Base-by-base conservation (phyloP, 1,140 invertebrate genomes). In the Drosophila lowei region DNA sequence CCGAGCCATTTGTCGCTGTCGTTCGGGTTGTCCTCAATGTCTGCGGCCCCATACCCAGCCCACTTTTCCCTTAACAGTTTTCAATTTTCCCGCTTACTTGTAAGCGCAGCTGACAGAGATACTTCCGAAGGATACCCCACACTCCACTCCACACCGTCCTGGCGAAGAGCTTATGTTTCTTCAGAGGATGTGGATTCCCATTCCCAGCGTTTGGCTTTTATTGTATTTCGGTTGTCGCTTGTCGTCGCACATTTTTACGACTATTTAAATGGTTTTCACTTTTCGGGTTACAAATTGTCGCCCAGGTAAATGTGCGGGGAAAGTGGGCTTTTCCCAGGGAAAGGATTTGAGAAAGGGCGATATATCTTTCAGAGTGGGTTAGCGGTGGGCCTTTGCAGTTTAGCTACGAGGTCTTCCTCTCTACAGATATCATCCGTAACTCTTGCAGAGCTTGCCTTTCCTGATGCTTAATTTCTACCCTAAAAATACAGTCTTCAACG, bases 231-330 rank as follows among this genome's bases (percentile, higher is more conserved):
- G 74, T 61, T 13, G 34, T 38, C 75, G 75, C 75, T 65, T 77
- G 75, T 77, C 72, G 56, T 56, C 72, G 75, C 66, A 76, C 68
- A 76, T 77, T 79, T 79, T 77, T 79, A 79, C 68, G 76, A 72
- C 68, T 60, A 60, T 79, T 77, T 79, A 76, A 79, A 79, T 79
- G 73, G 68, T 63, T 78, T 78, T 65, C 66, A 60, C 75, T 55
- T 66, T 76, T 72, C 62, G 55, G 49, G 34, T 58, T 63, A 57
- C 67, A 72, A 76, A 65, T 76, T 76, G 55, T 65, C 62, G 43
- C 68, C n/a, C 56, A 55, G 38, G 62, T 48, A 48, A 54, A 30
- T n/a, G 56, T 28, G 28, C 16, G 28, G 43, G 6, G 8, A 23
- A 21, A 30, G 28, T n/a, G 9, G 30, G 41, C 4, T 4, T 9